phyloP scores from a whole-genome alignment of 2,113 vertebrate genomes.

The Nycticorax nycticorax region DNA sequence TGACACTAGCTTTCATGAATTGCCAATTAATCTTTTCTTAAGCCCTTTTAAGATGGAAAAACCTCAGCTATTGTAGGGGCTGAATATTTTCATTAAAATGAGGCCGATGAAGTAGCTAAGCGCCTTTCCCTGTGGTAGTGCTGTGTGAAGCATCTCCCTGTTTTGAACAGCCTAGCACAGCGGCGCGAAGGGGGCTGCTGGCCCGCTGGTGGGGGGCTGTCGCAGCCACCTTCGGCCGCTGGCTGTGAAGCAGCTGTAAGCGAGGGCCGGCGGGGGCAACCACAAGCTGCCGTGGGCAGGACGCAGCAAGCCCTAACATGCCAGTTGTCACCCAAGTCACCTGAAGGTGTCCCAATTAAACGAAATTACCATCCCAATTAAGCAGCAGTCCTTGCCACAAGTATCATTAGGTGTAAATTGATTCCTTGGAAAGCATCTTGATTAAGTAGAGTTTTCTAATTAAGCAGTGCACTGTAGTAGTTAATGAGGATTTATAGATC shows the following conservation, averaged over 20 bases:
- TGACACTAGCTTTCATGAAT: not conserved
- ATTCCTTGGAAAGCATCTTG: constrained; percentile 31
- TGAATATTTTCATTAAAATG: not conserved
- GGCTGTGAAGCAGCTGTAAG: not conserved
- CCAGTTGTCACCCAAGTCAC: not conserved
- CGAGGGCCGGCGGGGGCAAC: not conserved
- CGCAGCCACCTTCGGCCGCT: not conserved
- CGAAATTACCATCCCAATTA: constrained; percentile 26
- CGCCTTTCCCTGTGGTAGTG: not conserved
- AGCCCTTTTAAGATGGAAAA: not conserved
- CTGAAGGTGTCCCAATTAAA: not conserved
- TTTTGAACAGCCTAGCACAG: not conserved
- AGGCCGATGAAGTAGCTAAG: not conserved
- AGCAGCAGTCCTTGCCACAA: constrained; percentile 20
- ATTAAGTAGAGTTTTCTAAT: constrained; percentile 47
- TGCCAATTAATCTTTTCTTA: not conserved
- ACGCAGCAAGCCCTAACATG: not conserved
- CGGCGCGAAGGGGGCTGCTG: too few species aligned
- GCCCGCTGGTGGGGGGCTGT: too few species aligned
- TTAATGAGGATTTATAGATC: constrained; percentile 46
- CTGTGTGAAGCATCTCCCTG: not conserved
- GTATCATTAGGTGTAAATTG: constrained; percentile 25
- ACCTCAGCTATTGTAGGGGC: not conserved
- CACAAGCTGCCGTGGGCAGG: not conserved
- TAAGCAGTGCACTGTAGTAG: not conserved